Evolutionary conservation across 2,797 vertebrate genomes (phyloP), one percentile per base, ranked within the genome.

Genomic region (Sus cebifrons): DNA sequence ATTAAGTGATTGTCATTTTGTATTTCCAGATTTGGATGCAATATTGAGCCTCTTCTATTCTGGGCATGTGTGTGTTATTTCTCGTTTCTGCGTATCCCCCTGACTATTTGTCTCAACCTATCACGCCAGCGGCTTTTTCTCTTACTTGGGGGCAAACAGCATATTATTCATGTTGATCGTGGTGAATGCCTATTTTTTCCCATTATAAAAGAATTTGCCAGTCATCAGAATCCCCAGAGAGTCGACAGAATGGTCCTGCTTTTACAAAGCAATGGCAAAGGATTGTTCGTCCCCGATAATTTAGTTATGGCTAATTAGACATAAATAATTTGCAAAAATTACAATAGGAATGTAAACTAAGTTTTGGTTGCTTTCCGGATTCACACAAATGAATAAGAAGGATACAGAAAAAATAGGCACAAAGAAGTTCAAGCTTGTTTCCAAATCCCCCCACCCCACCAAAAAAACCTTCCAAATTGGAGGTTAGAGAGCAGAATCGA

Each of bases 131-230:
- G 5, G 58, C 73, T 36, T 87, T 79, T 85, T 68, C 58, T 88
- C 54, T 95, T 96, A 58, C 86, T 84, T 67, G 71, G 10, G n/a
- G 81, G 60, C 25, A 88, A 93, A 44, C 10, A 93, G 54, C 4
- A 40, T 84, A 60, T 54, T 65, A 12, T 84, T 96, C 56, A 36
- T 56, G 79, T 78, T 54, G 79, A 84, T 93, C 9, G 17, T 74
- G 52, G 23, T 77, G n/a, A 93, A 83, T 84, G 36, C 27, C 44
- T 84, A n/a, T 93, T 86, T 91, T 93, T 87, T 44, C 77, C 56
- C 56, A 71, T 92, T 95, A 64, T 67, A 85, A 95, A 90, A 83
- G 82, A 77, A 95, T 96, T 83, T 95, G 36, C 27, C 88, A 77
- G 44, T 49, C 40, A 36, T 87, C 17, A 79, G 64, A 79, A 86